Conservation (phyloP, 2,888 invertebrate species). For the Itoplectis maculator region DNA sequence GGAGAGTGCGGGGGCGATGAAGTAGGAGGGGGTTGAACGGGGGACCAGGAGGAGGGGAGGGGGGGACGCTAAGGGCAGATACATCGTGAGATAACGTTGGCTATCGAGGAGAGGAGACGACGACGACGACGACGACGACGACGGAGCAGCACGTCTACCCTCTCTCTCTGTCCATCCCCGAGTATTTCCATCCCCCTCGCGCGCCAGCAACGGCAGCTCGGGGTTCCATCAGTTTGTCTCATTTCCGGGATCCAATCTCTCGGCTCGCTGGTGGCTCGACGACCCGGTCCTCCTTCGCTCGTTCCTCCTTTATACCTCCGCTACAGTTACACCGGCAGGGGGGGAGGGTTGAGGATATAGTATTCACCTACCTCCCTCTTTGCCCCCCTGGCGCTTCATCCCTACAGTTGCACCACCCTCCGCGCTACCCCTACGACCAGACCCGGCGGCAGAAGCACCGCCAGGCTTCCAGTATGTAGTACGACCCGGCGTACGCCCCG, state of each 20-base stretch:
- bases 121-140: conserved; percentile 32
- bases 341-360: conserved; percentile 20
- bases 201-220: conserved; percentile 74
- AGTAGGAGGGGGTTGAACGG: not conserved
- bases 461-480: conserved; percentile 23
- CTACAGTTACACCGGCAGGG: conserved; percentile 49
- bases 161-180: conserved; percentile 35
- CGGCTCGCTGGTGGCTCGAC: conserved; percentile 77
- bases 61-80: conserved; percentile 71
- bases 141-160: conserved; percentile 40
- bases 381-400: conserved; percentile 18
- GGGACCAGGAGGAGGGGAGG: no score
- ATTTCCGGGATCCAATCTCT: conserved; percentile 83
- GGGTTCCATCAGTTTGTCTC: conserved; percentile 82
- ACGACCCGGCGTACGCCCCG: conserved; percentile 58
- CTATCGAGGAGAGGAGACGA: conserved; percentile 74
- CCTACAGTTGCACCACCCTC: no score
- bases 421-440: conserved; percentile 51
- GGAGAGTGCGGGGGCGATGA: no score
- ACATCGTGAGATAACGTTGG: conserved; percentile 79
- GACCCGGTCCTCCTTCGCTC: conserved; percentile 68
- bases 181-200: conserved; percentile 77
- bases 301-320: conserved; percentile 58
- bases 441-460: conserved; percentile 50
- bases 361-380: conserved; percentile 24